Base-by-base conservation (phyloP, 2,113 vertebrate species). In the Phaethornis superciliosus region DNA sequence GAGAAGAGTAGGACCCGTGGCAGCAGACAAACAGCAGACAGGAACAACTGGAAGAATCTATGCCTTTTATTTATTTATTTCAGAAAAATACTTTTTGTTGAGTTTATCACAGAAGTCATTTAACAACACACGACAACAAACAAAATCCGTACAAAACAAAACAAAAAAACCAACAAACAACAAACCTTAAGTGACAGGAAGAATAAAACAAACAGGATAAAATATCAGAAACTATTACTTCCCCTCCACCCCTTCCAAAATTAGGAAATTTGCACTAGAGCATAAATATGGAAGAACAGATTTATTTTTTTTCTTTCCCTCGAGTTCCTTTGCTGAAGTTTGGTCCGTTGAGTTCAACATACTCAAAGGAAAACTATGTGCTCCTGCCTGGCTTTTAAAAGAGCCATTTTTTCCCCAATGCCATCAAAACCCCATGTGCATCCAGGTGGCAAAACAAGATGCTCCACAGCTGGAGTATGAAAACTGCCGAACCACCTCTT, bases 31-130 rank as follows among this genome's bases (percentile, higher is more conserved):
- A 35, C 35, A 90, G 9, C 70, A 44, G 70, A 71, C 28, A 24
- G 72, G 77, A 77, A 68, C 72, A 15, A 28, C 13, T 59, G 85
- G 86, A 97, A 94, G 96, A 97, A 97, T 96, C 97, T 97, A 97
- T 91, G 97, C 95, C 89, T 97, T 98, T 98, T 98, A 97, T 98
- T 98, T 91, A 72, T 93, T 97, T 97, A 97, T 97, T 97, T 97
- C 96, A 97, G 97, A 98, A 98, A 96, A 98, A 98, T 98, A 98
- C 94, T 95, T 96, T 96, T 95, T 96, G 95, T 81, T 82, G 97
- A 95, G 96, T 97, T 93, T 96, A 87, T 97, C 96, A 97, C 96
- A 98, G 98, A 97, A 97, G 97, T 95, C 94, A 96, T 81, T 93
- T 35, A 64, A 97, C 96, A 89, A 98, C 19, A 42, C 97, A 85